Percentiles rank a stretch among this genome's conserved stretches.
Evolutionary conservation across 2,797 vertebrate genomes (phyloP).

Genomic region (Heteromormyrus szaboi): DNA sequence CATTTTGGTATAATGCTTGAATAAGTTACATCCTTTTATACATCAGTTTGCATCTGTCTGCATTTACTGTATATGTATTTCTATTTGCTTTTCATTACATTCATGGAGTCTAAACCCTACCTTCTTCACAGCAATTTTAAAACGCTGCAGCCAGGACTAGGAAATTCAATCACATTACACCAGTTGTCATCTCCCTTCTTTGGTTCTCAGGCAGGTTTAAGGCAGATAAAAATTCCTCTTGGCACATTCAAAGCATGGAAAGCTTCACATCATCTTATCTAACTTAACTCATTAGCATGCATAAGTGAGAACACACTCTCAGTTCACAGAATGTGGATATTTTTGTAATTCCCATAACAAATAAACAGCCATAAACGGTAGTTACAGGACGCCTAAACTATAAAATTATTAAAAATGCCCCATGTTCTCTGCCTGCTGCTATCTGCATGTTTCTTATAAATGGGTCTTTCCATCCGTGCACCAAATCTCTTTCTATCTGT

Average conservation of each 20-base stretch:
- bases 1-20: background rate
- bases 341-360: background rate
- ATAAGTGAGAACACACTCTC: background rate
- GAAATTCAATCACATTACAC: background rate
- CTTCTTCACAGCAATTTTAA: background rate
- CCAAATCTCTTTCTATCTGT: background rate
- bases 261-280: background rate
- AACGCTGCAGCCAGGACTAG: background rate
- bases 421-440: background rate
- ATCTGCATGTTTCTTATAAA: background rate
- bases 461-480: background rate
- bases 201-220: background rate
- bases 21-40: background rate
- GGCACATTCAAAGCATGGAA: background rate
- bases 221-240: background rate
- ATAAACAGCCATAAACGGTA: background rate
- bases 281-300: slow-evolving; percentile 1
- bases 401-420: background rate
- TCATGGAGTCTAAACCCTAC: background rate
- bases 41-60: background rate
- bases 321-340: background rate
- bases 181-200: background rate
- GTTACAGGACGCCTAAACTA: background rate
- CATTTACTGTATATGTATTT: background rate
- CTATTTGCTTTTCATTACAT: background rate